Evolutionary conservation across 2,888 invertebrate species (phyloP), one percentile per base, ranked within the genome.

Genomic region (Cephus sareptanus): DNA sequence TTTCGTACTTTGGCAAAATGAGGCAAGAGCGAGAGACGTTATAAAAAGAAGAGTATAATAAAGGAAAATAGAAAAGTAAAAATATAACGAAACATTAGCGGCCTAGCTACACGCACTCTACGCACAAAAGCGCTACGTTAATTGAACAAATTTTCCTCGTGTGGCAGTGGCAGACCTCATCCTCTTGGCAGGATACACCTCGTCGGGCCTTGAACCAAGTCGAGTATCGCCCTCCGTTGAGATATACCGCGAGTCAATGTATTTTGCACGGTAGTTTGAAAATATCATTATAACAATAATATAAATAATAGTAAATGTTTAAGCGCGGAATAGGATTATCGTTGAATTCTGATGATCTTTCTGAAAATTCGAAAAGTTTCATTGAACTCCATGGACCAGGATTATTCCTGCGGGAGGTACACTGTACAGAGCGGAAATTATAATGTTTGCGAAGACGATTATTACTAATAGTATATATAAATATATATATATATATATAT

Each of bases 341-440:
- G 23, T 56, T 56, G 56, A 23, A 56, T 56, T 56, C 56, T 23
- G 23, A 56, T 2, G 23, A 23, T 56, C 23, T 56, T 23, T 56
- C 23, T 56, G 23, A 9, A 56, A 56, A 9, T 56, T 56, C 15
- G 56, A 9, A 9, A 23, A 56, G 9, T 15, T 56, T 56, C 23
- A 23, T 15, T 56, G 56, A 56, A 56, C 56, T 56, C 56, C 56
- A 56, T 23, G 6, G 56, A 56, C 23, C 56, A 56, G 56, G 56
- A 56, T 23, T 56, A 23, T 56, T 71, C 71, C 31, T 71, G 33
- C 15, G 31, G 31, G 40, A 75, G 56, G 75, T 75, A 77, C 56
- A 77, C 71, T 77, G 77, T 77, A 77, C 75, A 79, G 77, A 75
- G 75, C 69, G 75, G 40, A 79, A 77, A 76, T 56, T 40, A 74